Conservation (phyloP, 2,113 vertebrate genomes). For the Limnothrissa miodon region DNA sequence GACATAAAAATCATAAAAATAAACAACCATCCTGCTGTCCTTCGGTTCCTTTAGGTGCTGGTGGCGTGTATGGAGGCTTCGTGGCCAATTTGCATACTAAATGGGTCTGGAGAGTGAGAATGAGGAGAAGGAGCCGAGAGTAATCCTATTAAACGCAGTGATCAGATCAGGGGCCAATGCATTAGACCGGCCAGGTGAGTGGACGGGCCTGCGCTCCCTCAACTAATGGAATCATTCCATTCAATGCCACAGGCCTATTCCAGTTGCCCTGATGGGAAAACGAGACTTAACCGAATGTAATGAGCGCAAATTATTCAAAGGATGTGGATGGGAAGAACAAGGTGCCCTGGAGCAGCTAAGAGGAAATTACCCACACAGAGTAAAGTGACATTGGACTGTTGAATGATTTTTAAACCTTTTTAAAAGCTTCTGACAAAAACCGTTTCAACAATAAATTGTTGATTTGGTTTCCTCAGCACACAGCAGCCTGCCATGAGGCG, state of each 20-base stretch:
- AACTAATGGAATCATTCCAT: slow-evolving; percentile 6
- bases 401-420: too few relatives aligned
- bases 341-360: neutral
- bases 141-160: slow-evolving; percentile 34
- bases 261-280: neutral
- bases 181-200: slow-evolving; percentile 15
- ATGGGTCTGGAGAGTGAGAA: slow-evolving; percentile 7
- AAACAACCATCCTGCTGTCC: neutral
- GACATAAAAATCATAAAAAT: neutral
- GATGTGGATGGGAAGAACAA: neutral
- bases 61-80: neutral
- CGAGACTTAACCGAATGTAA: neutral
- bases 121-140: neutral
- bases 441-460: neutral
- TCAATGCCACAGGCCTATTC: neutral
- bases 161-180: slow-evolving; percentile 25
- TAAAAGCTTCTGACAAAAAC: too few relatives aligned
- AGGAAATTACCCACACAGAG: neutral
- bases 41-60: neutral
- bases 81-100: slow-evolving; percentile 33
- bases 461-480: neutral
- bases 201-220: neutral
- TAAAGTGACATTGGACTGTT: neutral
- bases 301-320: neutral
- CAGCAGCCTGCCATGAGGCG: neutral